Evolutionary conservation across 30 jellyfish, hydroid and myxozoan genomes (phyloP), one percentile per base, ranked within the genome.

Genomic region (Hydractinia symbiolongicarpus): DNA sequence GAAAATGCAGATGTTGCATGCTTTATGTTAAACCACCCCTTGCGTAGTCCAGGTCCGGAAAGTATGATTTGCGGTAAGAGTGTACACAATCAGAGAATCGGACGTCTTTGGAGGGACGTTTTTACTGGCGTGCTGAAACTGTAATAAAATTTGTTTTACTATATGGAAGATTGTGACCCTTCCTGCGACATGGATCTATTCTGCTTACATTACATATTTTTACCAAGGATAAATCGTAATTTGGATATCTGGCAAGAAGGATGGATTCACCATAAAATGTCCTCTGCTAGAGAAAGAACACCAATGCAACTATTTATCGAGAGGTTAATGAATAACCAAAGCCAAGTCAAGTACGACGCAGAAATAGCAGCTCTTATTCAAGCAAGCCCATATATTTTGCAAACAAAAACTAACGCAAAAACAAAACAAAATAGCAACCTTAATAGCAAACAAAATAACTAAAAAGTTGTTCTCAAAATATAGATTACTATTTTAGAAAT

Each of bases 21-120:
- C 10, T 73, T 50, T 67, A 73, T 73, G 82, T 10, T 73, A 15
- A 49, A 73, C 30, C 52, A 67, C 44, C 44, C 44, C 44, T 30
- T 30, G 44, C 44, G 44, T 30, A 2, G 44, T 30, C 44, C 44
- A 30, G 82, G 82, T 49, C 30, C 49, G 54, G 82, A 68, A n/a
- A 73, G 82, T 40, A 73, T 73, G 82, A 17, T 73, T 20, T 20
- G 67, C n/a, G 82, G 82, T 30, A 73, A 53, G 54, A 73, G 82
- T 73, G 14, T 53, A 20, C 82, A 73, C 54, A 73, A 73, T 53
- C 82, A 73, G 21, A 21, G 82, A 53, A 73, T 73, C 52, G 82
- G 54, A 53, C 14, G 67, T 30, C 72, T 73, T n/a, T 73, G 82
- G 82, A 50, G 82, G n/a, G 82, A 40, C 64, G 67, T 73, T 21